phyloP scores from a whole-genome alignment of 1,140 invertebrate species.

The Eufriesea mexicana region DNA sequence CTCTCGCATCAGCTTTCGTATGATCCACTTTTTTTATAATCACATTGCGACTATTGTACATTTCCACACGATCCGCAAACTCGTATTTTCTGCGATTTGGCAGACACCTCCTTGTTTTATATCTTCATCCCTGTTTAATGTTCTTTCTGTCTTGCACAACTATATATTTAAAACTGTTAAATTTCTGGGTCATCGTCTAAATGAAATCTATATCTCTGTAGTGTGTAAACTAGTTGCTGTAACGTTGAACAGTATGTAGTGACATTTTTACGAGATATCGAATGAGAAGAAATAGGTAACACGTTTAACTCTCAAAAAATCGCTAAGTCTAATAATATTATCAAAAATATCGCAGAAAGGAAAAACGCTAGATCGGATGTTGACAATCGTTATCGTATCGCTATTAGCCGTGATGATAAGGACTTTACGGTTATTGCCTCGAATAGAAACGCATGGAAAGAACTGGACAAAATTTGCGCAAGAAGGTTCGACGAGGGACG shows the following conservation, averaged over 20 bases:
- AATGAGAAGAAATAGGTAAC: conserved; percentile 6
- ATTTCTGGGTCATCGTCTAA: not conserved
- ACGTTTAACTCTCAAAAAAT: conserved; percentile 3
- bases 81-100: conserved; percentile 65
- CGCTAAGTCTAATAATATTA: not conserved
- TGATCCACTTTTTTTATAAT: conserved; percentile 71
- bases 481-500: conserved; percentile 37
- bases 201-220: conserved; percentile 21
- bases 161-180: conserved; percentile 34
- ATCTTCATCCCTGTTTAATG: conserved; percentile 40
- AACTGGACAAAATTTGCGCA: not conserved
- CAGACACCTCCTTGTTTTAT: conserved; percentile 57
- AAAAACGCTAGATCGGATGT: not conserved
- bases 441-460: not conserved
- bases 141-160: conserved; percentile 44
- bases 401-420: too few relatives aligned
- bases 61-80: conserved; percentile 76
- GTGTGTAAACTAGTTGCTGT: not conserved
- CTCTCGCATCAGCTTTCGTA: conserved; percentile 53
- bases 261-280: not conserved
- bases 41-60: conserved; percentile 81
- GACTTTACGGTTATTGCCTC: not conserved
- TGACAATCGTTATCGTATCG: not conserved
- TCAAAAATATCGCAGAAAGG: not conserved
- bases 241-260: conserved; percentile 10